Conservation (phyloP, 2,113 vertebrate genomes). For the Phrynosoma blainvillii region DNA sequence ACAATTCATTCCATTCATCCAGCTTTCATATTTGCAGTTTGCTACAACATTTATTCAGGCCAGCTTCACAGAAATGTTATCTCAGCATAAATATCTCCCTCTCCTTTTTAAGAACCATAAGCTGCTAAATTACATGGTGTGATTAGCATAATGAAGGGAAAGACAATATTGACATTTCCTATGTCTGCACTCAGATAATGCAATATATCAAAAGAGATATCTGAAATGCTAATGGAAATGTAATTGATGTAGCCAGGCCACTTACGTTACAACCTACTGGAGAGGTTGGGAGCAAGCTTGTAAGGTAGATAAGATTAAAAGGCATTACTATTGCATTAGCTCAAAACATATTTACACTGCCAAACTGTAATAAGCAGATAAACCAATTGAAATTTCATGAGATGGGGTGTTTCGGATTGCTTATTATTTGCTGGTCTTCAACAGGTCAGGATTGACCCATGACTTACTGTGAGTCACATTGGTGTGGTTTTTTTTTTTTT, state of each 20-base stretch:
- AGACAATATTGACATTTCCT: constrained; percentile 63
- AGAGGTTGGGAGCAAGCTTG: constrained; percentile 44
- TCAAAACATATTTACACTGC: constrained; percentile 48
- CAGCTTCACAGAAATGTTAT: constrained; percentile 57
- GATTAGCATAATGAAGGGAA: constrained; percentile 63
- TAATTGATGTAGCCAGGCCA: constrained; percentile 67
- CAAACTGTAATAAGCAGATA: neutral
- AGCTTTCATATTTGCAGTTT: constrained; percentile 36
- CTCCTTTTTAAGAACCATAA: neutral
- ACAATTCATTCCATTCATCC: constrained; percentile 46
- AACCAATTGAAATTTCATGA: constrained; percentile 16
- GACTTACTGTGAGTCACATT: accelerated
- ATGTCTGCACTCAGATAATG: constrained; percentile 44
- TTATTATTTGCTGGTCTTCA: neutral
- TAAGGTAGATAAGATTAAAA: constrained; percentile 64
- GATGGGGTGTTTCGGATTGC: neutral
- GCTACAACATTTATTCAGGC: constrained; percentile 43
- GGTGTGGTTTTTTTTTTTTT: too few relatives aligned
- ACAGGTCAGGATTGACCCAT: neutral
- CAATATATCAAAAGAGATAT: constrained; percentile 47
- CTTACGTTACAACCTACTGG: constrained; percentile 32
- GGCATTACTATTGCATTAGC: constrained; percentile 54
- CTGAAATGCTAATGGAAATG: constrained; percentile 66
- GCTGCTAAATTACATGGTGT: constrained; percentile 21
- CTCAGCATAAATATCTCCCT: constrained; percentile 54